Evolutionary conservation across 2,888 invertebrate species (phyloP).

Genomic region (Malacosoma neustria): DNA sequence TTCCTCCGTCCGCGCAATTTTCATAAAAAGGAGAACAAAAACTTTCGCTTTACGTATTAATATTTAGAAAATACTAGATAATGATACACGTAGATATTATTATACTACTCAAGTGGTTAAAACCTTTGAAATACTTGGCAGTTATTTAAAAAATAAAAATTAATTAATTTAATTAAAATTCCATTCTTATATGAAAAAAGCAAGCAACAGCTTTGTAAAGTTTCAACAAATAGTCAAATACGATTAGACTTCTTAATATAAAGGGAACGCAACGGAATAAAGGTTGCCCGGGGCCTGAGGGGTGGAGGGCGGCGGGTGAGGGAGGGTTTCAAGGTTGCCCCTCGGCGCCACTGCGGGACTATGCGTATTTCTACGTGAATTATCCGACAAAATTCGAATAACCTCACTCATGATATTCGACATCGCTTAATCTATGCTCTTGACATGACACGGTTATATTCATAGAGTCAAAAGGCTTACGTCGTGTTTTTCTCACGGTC

Average conservation of each 20-base stretch:
- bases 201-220: background rate
- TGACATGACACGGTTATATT: background rate
- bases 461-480: background rate
- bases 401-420: background rate
- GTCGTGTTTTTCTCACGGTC: background rate
- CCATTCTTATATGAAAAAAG: background rate
- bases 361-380: conserved; percentile 53
- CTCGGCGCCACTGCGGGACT: conserved; percentile 56
- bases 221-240: background rate
- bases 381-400: conserved; percentile 27
- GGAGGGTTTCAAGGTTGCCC: conserved; percentile 34
- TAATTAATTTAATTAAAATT: too few relatives aligned
- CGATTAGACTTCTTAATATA: background rate
- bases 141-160: too few relatives aligned
- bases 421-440: conserved; percentile 1
- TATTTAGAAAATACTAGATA: too few relatives aligned
- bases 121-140: too few relatives aligned
- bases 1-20: too few relatives aligned
- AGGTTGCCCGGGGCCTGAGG: conserved; percentile 29
- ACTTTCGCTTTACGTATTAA: too few relatives aligned
- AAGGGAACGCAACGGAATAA: conserved; percentile 32
- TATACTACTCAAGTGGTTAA: too few relatives aligned
- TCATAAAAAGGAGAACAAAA: too few relatives aligned
- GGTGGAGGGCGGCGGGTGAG: conserved; percentile 16
- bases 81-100: too few relatives aligned